phyloP scores from a whole-genome alignment of 2,888 invertebrate genomes.

The Chalcis sispes region DNA sequence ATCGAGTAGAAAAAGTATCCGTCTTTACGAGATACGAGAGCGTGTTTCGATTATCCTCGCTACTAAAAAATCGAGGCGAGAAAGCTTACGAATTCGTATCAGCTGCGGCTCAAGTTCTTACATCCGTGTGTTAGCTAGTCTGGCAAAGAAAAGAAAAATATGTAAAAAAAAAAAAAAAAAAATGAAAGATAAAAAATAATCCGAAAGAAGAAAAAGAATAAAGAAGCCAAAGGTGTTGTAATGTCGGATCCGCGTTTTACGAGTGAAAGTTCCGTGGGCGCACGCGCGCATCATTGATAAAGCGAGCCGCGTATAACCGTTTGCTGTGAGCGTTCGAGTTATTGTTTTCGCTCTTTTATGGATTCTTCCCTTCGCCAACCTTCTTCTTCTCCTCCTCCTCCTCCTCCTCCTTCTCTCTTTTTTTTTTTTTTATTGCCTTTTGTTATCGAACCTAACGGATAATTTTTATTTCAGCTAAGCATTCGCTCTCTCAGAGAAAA shows the following conservation, averaged over 20 bases:
- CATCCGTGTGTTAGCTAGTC: no score
- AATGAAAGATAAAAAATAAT: no score
- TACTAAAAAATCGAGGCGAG: constrained; percentile 2
- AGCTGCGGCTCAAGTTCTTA: no score
- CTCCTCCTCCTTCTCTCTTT: no score
- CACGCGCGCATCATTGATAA: constrained; percentile 47
- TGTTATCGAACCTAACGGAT: constrained; percentile 5
- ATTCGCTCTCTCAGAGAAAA: no score
- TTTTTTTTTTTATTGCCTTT: constrained; percentile 36
- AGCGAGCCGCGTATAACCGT: constrained; percentile 4
- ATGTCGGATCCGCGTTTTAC: constrained; percentile 42
- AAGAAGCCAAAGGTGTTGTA: not conserved
- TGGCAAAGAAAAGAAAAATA: no score
- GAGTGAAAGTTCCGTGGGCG: constrained; percentile 32
- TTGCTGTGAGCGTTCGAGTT: constrained; percentile 30
- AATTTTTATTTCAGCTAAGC: constrained; percentile 39
- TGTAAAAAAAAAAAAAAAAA: no score
- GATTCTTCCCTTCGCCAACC: not conserved
- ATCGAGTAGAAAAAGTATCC: not conserved
- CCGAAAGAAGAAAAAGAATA: constrained; percentile 5
- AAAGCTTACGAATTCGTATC: constrained; percentile 21
- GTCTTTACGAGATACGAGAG: not conserved
- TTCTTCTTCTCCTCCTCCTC: constrained; percentile 8
- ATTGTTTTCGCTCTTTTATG: constrained; percentile 46
- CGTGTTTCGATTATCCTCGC: not conserved